Base-by-base conservation (phyloP, 1,140 invertebrate species). In the Heterodera schachtii region DNA sequence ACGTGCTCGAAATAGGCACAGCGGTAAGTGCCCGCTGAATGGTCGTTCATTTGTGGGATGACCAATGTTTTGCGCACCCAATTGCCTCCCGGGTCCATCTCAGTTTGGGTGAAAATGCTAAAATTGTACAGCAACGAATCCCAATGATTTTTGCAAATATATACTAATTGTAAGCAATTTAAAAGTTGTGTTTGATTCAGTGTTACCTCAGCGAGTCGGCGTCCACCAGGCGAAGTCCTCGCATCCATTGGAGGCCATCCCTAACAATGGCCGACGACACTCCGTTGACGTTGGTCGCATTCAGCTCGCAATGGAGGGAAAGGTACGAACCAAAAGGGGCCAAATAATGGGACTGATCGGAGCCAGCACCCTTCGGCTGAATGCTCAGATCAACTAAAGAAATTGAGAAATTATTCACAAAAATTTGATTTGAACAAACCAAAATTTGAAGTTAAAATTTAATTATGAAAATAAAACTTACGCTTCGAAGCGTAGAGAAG, bases 231-330 rank as follows among this genome's bases (percentile, higher is more conserved):
- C 13, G 11, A 19, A 16, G 11, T 19, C 57, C 57, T 5, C 57
- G 57, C 57, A 71, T 71, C 69, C 69, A 71, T 71, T 71, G 8
- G 41, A 71, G 31, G 7, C 11, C 69, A 46, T 71, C 69, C 11
- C 4, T 16, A 9, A 41, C 31, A 0, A 43, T 6, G n/a, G 8
- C 19, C 69, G 21, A 46, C 4, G n/a, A 31, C 31, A 31, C 41
- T 9, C 67, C 67, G 67, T 70, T 11, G 9, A 52, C 52, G 52
- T 70, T 43, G 11, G 21, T 43, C 67, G 44, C 69, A 13, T 71
- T 46, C 41, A 43, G 13, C 19, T 71, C 69, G 69, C 69, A 71
- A 41, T 71, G 69, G 31, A 71, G 41, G 31, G 31, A 7, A 41
- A 71, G 21, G 9, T n/a, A 41, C 9, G 69, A 41, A 4, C 69